Base-by-base conservation (phyloP, 2,888 invertebrate genomes). In the Litoditis marina region DNA sequence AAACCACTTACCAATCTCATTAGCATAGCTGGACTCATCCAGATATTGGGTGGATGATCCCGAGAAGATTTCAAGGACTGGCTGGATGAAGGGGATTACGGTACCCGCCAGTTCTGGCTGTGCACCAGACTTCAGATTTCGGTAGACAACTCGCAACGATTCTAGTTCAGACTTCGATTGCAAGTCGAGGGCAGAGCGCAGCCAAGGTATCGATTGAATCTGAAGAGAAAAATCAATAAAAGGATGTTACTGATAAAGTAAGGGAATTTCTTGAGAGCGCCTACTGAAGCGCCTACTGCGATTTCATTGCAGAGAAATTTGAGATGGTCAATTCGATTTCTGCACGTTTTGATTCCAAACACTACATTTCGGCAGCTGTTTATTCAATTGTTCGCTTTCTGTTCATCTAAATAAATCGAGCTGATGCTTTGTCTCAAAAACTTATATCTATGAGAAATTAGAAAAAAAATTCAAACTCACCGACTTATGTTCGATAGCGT, bases 11-110 rank as follows among this genome's bases (percentile, higher is more conserved):
- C 62, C 57, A 13, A 51, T 56, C 19, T 56, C 56, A 25, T 27
- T 46, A 25, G 56, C 56, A 49, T 51, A 62, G 22, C 51, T 42
- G 44, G 30, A 44, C 44, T 51, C 56, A 27, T 62, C 62, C 28
- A 57, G 46, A 11, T 44, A 56, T 2, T 51, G 31, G 1, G 44
- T 50, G n/a, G 54, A 39, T 7, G 49, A 27, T 16, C 22, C 16
- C 25, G 57, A 34, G 46, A 62, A 57, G n/a, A 56, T 57, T 51
- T 62, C 56, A 19, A 62, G 19, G 8, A 62, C 34, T 7, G 62
- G 62, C 32, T 62, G 62, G n/a, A 62, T 42, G 22, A 62, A 62
- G 3, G 62, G 62, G 27, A 62, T 61, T 16, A 55, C 47, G 3
- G 47, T 47, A 5, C 47, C 49, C 7, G 55, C 34, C 13, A 39